Conservation (phyloP, 2,797 vertebrate species). For the Cephalopachus bancanus region DNA sequence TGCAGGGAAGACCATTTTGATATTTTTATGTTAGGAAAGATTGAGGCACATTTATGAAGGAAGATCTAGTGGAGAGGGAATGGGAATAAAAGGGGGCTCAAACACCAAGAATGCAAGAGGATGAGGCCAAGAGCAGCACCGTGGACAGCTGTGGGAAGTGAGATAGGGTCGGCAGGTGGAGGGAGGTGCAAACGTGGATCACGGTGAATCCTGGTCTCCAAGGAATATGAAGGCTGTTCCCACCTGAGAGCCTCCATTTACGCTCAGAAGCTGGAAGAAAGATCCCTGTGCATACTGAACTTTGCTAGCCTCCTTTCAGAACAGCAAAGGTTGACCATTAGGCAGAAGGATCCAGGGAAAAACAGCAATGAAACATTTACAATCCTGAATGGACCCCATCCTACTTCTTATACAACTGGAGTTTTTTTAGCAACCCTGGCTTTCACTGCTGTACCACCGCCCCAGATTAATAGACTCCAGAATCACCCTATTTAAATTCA, state of each 20-base stretch:
- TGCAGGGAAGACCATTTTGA: not conserved
- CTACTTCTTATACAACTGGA: not conserved
- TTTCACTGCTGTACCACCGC: not conserved
- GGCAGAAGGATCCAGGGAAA: not conserved
- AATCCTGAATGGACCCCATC: not conserved
- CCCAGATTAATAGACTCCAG: not conserved
- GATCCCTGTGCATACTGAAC: not conserved
- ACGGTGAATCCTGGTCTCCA: not conserved
- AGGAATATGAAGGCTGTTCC: not conserved
- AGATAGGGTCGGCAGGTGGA: not conserved
- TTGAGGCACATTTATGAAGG: not conserved
- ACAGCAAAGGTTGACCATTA: not conserved
- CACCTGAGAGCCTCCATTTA: not conserved
- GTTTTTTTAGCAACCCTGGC: not conserved
- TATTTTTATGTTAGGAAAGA: not conserved
- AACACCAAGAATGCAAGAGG: not conserved
- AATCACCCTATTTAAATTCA: constrained; percentile 56
- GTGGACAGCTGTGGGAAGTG: not conserved
- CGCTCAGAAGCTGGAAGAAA: not conserved
- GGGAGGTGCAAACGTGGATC: not conserved
- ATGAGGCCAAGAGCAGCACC: too few relatives aligned
- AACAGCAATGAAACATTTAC: not conserved
- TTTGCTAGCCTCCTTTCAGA: not conserved
- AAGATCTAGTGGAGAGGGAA: not conserved
- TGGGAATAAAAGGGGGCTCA: not conserved